phyloP scores from a whole-genome alignment of 2,797 vertebrate genomes.

The Vespertilio murinus region DNA sequence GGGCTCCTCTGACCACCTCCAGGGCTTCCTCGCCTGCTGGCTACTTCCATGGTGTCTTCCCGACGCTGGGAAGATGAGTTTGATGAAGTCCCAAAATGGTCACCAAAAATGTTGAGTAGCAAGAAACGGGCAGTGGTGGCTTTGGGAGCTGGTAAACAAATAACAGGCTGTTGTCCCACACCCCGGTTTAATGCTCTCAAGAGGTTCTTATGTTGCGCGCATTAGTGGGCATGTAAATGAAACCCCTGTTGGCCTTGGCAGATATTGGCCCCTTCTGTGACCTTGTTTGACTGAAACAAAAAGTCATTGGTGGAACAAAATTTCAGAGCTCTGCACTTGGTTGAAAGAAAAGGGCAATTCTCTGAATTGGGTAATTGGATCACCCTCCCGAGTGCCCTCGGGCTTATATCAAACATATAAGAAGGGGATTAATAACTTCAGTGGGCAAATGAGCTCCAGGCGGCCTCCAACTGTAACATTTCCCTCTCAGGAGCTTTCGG shows the following conservation, averaged over 20 bases:
- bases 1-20: background rate
- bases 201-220: constrained; percentile 74
- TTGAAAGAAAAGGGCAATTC: constrained; percentile 80
- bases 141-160: constrained; percentile 73
- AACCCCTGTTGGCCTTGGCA: constrained; percentile 77
- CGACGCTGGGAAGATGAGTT: constrained; percentile 44
- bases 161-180: constrained; percentile 71
- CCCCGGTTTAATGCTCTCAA: constrained; percentile 73
- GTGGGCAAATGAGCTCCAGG: constrained; percentile 67
- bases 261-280: constrained; percentile 74
- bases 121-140: constrained; percentile 37
- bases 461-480: constrained; percentile 65
- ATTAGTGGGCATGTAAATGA: constrained; percentile 73
- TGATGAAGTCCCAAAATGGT: constrained; percentile 64
- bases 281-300: constrained; percentile 78
- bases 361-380: constrained; percentile 79
- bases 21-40: background rate
- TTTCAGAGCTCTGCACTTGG: constrained; percentile 76
- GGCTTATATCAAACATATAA: constrained; percentile 78
- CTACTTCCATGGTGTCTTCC: background rate
- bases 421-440: constrained; percentile 78
- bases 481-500: constrained; percentile 64
- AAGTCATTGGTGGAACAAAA: constrained; percentile 78
- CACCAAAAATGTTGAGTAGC: constrained; percentile 64
- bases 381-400: constrained; percentile 69